These are phyloP conservation scores for Panagrolaimus sp. DNA, from an alignment of 1,140 invertebrate genomes.

Conservation along the genomic window DNA sequence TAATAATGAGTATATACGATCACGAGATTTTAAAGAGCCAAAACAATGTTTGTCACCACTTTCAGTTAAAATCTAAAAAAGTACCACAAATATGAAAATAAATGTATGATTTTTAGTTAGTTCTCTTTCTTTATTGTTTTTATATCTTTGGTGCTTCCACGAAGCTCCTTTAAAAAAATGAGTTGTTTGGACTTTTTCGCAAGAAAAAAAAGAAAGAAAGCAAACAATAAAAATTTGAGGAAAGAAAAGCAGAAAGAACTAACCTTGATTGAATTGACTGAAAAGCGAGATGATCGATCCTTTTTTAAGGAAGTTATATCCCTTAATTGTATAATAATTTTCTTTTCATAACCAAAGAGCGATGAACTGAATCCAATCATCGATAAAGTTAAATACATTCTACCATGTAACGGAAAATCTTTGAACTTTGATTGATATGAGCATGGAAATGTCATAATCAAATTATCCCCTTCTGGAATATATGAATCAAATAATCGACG, in stretches of 20 bases:
- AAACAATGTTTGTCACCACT: not conserved
- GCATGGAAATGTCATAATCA: constrained; percentile 1
- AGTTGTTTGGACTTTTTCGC: not conserved
- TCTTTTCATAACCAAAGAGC: constrained; percentile 1
- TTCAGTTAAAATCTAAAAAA: constrained; percentile 2
- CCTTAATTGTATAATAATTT: not conserved
- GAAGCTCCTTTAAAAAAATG: not conserved
- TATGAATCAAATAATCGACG: not conserved
- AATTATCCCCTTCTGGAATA: not conserved
- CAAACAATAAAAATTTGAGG: too few species aligned
- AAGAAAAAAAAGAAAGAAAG: not conserved
- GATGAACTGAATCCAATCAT: constrained; percentile 1
- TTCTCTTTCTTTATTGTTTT: not conserved
- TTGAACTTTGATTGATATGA: not conserved
- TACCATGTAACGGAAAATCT: not conserved
- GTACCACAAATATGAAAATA: not conserved
- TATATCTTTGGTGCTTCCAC: not conserved
- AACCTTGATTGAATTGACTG: not conserved
- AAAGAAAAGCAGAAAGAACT: not conserved
- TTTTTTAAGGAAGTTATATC: not conserved
- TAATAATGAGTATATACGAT: constrained; percentile 1
- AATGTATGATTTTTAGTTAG: too few species aligned
- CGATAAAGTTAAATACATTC: constrained; percentile 4
- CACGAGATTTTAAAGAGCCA: constrained; percentile 2
- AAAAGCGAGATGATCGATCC: not conserved